A percentile compares a stretch with the other conserved stretches of the same genome.
These are phyloP conservation scores for Aradophagus sp. DNA, from an alignment of 1,140 invertebrate species.

Conservation along the genomic window DNA sequence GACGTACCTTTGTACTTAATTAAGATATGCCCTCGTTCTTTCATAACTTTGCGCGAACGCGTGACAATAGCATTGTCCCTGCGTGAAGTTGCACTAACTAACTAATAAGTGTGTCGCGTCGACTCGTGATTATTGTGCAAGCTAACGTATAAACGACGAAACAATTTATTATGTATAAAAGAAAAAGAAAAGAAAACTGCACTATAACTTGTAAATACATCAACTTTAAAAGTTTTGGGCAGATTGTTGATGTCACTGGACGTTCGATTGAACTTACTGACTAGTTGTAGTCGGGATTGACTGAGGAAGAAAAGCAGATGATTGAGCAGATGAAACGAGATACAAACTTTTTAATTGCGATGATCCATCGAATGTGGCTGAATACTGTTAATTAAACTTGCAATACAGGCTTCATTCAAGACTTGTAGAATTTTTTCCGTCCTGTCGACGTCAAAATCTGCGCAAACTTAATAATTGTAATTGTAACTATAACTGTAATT, in stretches of 20 bases:
- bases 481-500: conserved; percentile 46
- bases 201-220: conserved; percentile 45
- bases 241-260: conserved; percentile 10
- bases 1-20: conserved; percentile 67
- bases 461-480: conserved; percentile 14
- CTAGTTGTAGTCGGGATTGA: too few relatives aligned
- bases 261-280: not conserved
- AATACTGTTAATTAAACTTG: too few relatives aligned
- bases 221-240: conserved; percentile 20
- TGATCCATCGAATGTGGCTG: too few relatives aligned
- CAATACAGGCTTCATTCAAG: too few relatives aligned
- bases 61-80: conserved; percentile 51
- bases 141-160: conserved; percentile 34
- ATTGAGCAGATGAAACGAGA: too few relatives aligned
- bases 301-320: too few relatives aligned
- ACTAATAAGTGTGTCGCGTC: conserved; percentile 61
- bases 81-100: conserved; percentile 60
- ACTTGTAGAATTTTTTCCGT: too few relatives aligned
- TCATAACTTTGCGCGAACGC: conserved; percentile 64
- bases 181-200: conserved; percentile 22
- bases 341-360: too few relatives aligned
- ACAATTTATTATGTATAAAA: conserved; percentile 46
- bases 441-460: conserved; percentile 21
- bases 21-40: conserved; percentile 73
- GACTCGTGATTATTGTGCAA: conserved; percentile 47